Base-by-base conservation (phyloP, 92 coral and sea anemone species). In the Zoanthus sociatus region DNA sequence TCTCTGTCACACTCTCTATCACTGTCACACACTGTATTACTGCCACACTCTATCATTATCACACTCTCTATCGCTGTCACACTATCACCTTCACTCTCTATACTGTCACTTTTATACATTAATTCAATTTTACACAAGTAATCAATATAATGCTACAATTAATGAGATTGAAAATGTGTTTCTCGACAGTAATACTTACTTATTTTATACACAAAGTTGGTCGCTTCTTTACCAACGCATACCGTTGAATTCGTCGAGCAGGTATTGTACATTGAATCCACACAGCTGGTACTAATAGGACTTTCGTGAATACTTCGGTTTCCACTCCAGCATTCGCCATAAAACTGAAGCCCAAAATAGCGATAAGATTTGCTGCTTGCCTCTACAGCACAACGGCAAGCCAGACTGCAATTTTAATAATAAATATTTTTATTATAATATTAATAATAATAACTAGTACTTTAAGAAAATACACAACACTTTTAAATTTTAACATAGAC, bases 321-420 rank as follows among this genome's bases (percentile, higher is more conserved):
- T 15, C 93, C 93, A 26, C 90, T 87, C 93, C 93, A 90, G 42
- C 93, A 90, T 50, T 90, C 93, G 15, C 84, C 93, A 42, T 64
- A 90, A 78, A 21, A 90, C 70, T 90, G 93, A 30, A 90, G 84
- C 9, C 84, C 90, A 37, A 90, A 90, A 73, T 87, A 79, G 0
- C 83, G 32, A 87, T 64, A 90, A 31, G 68, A 77, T 33, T 15
- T 82, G 7, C 81, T 69, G 51, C 47, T 53, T 9, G 89, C 50
- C 3, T 53, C 78, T 67, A 76, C 82, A 26, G 93, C 93, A 48
- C 93, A 90, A 33, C 93, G 88, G 48, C 93, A 90, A 6, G 86
- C 91, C 46, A 90, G 86, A 64, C 93, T 90, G 66, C 15, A 14
- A 53, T 12, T 3, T 1, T 16, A 42, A 12, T 72, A 11, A 37